A percentile compares a stretch with the other conserved stretches of the same genome.
These are phyloP conservation scores for Dinothrombium tinctorium DNA, from an alignment of 1,140 invertebrate species.

Conservation along the genomic window DNA sequence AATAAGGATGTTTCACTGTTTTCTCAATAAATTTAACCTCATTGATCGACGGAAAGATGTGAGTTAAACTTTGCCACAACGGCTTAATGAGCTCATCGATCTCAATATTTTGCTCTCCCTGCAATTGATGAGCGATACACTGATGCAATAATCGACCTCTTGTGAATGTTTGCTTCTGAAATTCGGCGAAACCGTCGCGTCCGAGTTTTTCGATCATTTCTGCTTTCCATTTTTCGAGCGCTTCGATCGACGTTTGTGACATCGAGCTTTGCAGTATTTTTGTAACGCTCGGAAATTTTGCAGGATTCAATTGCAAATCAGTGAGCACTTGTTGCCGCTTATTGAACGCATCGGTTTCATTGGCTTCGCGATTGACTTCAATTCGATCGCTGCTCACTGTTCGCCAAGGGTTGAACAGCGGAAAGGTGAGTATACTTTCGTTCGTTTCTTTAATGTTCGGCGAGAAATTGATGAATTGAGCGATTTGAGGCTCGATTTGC, in stretches of 20 bases:
- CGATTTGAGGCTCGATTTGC: no score
- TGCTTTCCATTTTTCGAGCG: slow-evolving; percentile 39
- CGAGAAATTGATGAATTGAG: no score
- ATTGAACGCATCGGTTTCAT: not conserved
- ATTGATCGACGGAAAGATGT: slow-evolving; percentile 30
- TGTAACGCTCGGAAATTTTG: slow-evolving; percentile 31
- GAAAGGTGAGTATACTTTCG: not conserved
- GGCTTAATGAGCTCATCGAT: slow-evolving; percentile 27
- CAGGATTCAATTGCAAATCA: not conserved
- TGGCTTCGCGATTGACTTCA: not conserved
- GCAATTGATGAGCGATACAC: slow-evolving; percentile 20
- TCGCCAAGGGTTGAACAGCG: not conserved
- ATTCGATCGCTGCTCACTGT: not conserved
- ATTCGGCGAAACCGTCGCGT: slow-evolving; percentile 32
- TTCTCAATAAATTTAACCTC: slow-evolving; percentile 36
- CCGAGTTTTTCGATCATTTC: slow-evolving; percentile 41
- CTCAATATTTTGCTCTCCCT: slow-evolving; percentile 9
- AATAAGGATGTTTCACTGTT: slow-evolving; percentile 34
- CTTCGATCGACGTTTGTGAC: slow-evolving; percentile 29
- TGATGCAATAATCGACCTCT: slow-evolving; percentile 23
- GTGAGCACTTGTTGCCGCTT: not conserved
- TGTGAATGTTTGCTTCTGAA: slow-evolving; percentile 23
- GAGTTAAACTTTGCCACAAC: slow-evolving; percentile 35
- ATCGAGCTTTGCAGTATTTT: slow-evolving; percentile 39
- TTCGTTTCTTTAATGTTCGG: no score